Evolutionary conservation across 1,140 invertebrate species (phyloP).

Genomic region (Adelges cooleyi): DNA sequence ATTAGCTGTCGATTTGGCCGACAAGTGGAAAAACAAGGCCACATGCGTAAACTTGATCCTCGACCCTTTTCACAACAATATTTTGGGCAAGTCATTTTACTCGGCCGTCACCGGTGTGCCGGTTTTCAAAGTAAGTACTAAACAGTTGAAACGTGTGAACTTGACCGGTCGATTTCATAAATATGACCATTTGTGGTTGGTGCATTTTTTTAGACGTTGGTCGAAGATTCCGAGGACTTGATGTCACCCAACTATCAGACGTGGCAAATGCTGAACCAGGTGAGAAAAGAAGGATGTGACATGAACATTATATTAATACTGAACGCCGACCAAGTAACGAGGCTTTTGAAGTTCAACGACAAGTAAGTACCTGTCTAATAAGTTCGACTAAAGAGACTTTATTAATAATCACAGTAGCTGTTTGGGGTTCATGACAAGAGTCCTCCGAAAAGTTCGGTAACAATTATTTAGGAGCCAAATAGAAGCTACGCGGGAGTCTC

Average conservation of each 20-base stretch:
- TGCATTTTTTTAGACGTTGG: conserved; percentile 47
- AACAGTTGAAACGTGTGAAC: too few relatives aligned
- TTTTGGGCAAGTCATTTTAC: conserved; percentile 9
- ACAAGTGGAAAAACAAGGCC: conserved; percentile 10
- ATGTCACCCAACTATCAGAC: conserved; percentile 46
- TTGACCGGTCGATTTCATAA: too few relatives aligned
- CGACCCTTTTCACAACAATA: not conserved
- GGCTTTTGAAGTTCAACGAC: conserved; percentile 56
- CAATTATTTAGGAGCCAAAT: too few relatives aligned
- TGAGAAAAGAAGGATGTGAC: conserved; percentile 52
- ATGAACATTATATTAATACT: conserved; percentile 58
- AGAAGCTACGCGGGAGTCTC: too few relatives aligned
- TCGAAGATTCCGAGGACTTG: conserved; percentile 54
- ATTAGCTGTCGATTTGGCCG: not conserved
- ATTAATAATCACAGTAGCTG: too few relatives aligned
- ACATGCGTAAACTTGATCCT: conserved; percentile 15
- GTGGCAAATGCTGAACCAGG: conserved; percentile 43
- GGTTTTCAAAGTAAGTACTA: not conserved
- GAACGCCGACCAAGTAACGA: conserved; percentile 52
- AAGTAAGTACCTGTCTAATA: too few relatives aligned
- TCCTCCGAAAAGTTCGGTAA: too few relatives aligned
- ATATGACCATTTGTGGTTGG: too few relatives aligned
- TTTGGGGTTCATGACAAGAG: too few relatives aligned
- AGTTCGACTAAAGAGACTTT: too few relatives aligned
- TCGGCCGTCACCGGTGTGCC: not conserved